Evolutionary conservation across 2,888 invertebrate genomes (phyloP), one percentile per base, ranked within the genome.

Genomic region (Phengaris arion): DNA sequence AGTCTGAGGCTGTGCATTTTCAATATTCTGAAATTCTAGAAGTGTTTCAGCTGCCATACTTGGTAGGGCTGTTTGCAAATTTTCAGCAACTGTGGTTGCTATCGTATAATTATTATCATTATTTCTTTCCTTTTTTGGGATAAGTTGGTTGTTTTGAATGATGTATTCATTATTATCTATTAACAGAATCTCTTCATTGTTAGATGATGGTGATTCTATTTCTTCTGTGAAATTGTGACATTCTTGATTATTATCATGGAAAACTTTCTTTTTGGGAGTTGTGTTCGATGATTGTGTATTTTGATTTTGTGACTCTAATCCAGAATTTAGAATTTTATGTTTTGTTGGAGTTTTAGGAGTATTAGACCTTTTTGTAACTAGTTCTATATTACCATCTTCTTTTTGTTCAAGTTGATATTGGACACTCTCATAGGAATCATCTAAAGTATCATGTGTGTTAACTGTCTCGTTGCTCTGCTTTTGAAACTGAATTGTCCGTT

Each of bases 111-210:
- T 86, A 75, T 90, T 86, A 74, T 85, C 81, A 77, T 79, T 81
- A 54, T 22, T 68, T 76, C 83, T 84, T 15, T 80, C 77, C 80
- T 84, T 85, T 79, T 82, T 88, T 48, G 87, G 88, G 78, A 90
- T 85, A 64, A 92, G 85, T 79, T 90, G 86, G 81, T 91, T 85
- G 78, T 90, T 84, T 80, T 84, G 89, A 80, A 95, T 85, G 77
- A 95, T 89, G 81, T 94, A 95, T 85, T 95, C 95, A 82, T 92
- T 93, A 68, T 95, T 94, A 81, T 95, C 95, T 77, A 95, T 89
- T 35, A 95, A 88, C 68, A 95, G 87, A 79, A 90, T 85, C 81
- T 90, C 89, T 55, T 90, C 89, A 78, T 79, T 81, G 69, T 81
- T 78, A 74, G 81, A 75, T 69, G 81, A 79, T 15, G 77, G 57